Conservation (phyloP, 2,888 invertebrate species). For the Trichogramma evanescens region DNA sequence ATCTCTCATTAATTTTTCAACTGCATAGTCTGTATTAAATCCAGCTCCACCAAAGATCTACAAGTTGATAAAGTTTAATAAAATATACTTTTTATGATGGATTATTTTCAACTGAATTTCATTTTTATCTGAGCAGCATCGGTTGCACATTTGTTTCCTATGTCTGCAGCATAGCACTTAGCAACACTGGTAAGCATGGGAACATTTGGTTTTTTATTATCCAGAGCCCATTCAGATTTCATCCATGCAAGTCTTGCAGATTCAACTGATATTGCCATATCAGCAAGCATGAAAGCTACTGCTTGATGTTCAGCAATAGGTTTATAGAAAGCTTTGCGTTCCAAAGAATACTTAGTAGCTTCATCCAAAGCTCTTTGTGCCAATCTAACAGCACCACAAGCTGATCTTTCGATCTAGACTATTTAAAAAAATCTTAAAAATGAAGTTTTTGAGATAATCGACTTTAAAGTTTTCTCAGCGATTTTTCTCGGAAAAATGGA, state of each 20-base stretch:
- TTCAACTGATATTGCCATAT: constrained; percentile 89
- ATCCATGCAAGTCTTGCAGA: constrained; percentile 80
- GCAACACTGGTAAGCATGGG: constrained; percentile 89
- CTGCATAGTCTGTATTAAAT: constrained; percentile 94
- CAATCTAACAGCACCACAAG: constrained; percentile 83
- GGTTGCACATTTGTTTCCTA: constrained; percentile 87
- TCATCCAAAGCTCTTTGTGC: constrained; percentile 88
- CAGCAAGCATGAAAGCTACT: constrained; percentile 88
- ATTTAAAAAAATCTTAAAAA: no score
- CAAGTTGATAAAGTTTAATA: constrained; percentile 7
- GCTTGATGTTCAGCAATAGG: constrained; percentile 79
- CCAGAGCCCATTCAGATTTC: constrained; percentile 84
- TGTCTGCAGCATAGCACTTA: constrained; percentile 87
- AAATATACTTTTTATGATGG: neutral
- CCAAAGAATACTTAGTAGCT: constrained; percentile 83
- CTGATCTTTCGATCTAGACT: no score
- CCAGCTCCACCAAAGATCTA: constrained; percentile 92
- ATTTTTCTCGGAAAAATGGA: no score
- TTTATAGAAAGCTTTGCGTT: constrained; percentile 89
- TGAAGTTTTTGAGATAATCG: no score
- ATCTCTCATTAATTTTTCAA: constrained; percentile 97
- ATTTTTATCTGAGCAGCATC: constrained; percentile 72
- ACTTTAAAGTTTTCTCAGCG: no score
- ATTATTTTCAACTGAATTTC: neutral
- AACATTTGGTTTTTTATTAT: constrained; percentile 64